These are phyloP conservation scores for Neoseiulus cucumeris DNA, from an alignment of 1,140 invertebrate species.

Conservation along the genomic window DNA sequence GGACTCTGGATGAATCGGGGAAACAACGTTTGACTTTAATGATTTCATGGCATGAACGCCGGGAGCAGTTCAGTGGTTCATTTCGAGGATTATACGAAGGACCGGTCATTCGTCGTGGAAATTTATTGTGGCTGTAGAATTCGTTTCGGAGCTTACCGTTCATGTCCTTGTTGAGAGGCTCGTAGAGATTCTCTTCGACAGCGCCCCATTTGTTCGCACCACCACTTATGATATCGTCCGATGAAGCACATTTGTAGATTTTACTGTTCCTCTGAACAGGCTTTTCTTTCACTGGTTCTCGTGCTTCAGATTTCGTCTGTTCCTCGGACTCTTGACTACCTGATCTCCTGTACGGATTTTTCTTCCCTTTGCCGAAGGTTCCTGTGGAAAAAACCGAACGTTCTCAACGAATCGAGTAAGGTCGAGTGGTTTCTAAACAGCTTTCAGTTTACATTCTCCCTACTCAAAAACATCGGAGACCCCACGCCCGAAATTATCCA, in stretches of 20 bases:
- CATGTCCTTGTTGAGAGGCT: not conserved
- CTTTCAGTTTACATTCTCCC: no score
- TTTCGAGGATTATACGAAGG: no score
- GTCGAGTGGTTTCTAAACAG: no score
- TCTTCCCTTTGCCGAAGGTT: conserved; percentile 6
- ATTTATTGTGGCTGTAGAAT: no score
- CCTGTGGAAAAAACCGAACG: not conserved
- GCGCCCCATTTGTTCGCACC: not conserved
- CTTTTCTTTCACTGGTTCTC: not conserved
- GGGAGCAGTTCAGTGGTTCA: no score
- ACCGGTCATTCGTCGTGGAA: no score
- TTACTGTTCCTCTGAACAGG: not conserved
- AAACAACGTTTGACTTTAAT: not conserved
- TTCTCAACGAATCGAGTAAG: no score
- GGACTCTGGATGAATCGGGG: not conserved
- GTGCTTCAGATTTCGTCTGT: not conserved
- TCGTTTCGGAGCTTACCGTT: not conserved
- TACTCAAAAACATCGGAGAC: no score
- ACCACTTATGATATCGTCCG: not conserved
- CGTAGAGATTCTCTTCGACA: not conserved
- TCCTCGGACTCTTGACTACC: not conserved
- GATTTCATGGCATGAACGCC: no score
- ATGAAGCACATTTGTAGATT: conserved; percentile 8
- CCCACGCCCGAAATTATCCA: no score
- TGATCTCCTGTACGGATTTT: not conserved